Conservation (phyloP, 2,797 vertebrate species). For the Clamator glandarius region DNA sequence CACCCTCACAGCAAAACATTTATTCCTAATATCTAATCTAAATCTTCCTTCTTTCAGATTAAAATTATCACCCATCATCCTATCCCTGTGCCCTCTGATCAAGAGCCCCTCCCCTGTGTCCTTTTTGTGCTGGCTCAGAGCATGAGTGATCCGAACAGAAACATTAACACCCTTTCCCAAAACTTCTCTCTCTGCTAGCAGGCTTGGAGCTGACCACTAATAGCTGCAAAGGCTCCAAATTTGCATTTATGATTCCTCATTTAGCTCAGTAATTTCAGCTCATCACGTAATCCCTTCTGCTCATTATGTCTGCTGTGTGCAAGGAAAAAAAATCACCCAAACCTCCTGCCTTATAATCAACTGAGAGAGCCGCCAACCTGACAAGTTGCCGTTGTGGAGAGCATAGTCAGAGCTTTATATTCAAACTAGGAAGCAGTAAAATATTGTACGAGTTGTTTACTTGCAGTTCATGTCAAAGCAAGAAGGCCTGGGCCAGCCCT, state of each 20-base stretch:
- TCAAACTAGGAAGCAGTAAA: slow-evolving; percentile 12
- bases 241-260: background rate
- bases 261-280: slow-evolving; percentile 29
- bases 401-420: background rate
- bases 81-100: no score
- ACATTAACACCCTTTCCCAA: background rate
- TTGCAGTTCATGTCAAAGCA: slow-evolving; percentile 22
- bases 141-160: background rate
- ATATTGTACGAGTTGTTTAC: slow-evolving; percentile 1
- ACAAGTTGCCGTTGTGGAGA: background rate
- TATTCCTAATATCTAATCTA: no score
- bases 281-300: background rate
- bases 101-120: background rate
- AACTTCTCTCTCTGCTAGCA: background rate
- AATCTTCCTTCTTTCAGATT: no score
- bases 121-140: background rate
- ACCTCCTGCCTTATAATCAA: background rate
- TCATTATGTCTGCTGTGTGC: background rate
- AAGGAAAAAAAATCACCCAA: background rate
- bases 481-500: slow-evolving; percentile 24
- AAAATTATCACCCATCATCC: no score
- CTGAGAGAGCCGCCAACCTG: background rate
- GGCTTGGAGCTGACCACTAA: background rate
- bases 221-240: background rate
- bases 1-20: no score